These are phyloP conservation scores for Busseola fusca DNA, from an alignment of 2,888 invertebrate species.

Conservation along the genomic window DNA sequence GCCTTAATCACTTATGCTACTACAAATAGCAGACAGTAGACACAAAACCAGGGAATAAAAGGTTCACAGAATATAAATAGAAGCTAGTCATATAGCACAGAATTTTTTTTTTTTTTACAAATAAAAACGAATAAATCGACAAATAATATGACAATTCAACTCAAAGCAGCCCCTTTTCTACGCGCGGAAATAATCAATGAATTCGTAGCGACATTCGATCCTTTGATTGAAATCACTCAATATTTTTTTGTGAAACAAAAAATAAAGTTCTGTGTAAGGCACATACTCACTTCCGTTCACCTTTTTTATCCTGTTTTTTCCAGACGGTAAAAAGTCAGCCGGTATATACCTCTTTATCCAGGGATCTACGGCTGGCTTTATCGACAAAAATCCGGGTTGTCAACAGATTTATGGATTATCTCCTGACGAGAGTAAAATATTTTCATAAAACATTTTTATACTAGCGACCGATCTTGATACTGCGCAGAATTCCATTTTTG, in stretches of 20 bases:
- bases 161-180: not conserved
- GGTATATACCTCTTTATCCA: slow-evolving; percentile 17
- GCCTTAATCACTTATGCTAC: slow-evolving; percentile 21
- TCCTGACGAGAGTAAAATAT: slow-evolving; percentile 41
- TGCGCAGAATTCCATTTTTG: slow-evolving; percentile 6
- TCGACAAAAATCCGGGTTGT: slow-evolving; percentile 37
- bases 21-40: slow-evolving; percentile 27
- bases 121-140: not conserved
- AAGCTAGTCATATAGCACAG: too few species aligned
- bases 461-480: slow-evolving; percentile 21
- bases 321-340: not conserved
- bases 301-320: not conserved
- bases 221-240: not conserved
- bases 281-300: not conserved
- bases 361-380: slow-evolving; percentile 30
- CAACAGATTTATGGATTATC: slow-evolving; percentile 54
- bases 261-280: not conserved
- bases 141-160: not conserved
- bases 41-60: too few species aligned
- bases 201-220: not conserved
- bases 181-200: not conserved
- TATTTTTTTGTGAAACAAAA: not conserved
- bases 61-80: too few species aligned
- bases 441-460: slow-evolving; percentile 26
- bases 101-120: too few species aligned